Evolutionary conservation across 2,888 invertebrate species (phyloP).

Genomic region (Melipona bicolor): DNA sequence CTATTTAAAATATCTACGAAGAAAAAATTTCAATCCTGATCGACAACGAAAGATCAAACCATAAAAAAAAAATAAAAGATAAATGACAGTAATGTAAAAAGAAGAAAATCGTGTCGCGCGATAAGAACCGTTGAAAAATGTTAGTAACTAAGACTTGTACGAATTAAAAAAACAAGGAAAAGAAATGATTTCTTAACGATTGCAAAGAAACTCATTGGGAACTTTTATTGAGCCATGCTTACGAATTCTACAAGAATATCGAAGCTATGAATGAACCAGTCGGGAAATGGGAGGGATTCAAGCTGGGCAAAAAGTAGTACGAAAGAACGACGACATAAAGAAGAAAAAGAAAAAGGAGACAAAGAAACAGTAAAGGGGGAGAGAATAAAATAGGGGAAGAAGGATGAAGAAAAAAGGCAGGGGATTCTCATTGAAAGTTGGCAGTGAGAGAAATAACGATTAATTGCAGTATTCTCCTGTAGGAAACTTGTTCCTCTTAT

Average conservation of each 20-base stretch:
- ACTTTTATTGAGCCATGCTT: slow-evolving; percentile 16
- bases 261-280: slow-evolving; percentile 14
- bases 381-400: not conserved
- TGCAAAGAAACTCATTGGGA: slow-evolving; percentile 33
- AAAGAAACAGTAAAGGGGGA: too few relatives aligned
- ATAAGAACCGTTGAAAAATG: not conserved
- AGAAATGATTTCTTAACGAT: slow-evolving; percentile 25
- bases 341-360: not conserved
- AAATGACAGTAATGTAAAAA: not conserved
- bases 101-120: not conserved
- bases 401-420: not conserved
- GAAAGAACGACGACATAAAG: slow-evolving; percentile 13
- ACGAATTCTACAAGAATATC: slow-evolving; percentile 43
- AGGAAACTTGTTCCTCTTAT: slow-evolving; percentile 30
- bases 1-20: not conserved
- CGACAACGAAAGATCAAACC: not conserved
- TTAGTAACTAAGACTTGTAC: not conserved
- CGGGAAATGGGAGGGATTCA: not conserved
- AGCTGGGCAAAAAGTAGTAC: slow-evolving; percentile 5
- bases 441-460: slow-evolving; percentile 47
- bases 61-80: not conserved
- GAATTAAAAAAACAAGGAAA: slow-evolving; percentile 10
- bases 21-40: not conserved
- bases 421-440: slow-evolving; percentile 39
- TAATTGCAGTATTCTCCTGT: slow-evolving; percentile 57